phyloP scores from a whole-genome alignment of 2,797 vertebrate genomes.

The Alfaro cultratus region DNA sequence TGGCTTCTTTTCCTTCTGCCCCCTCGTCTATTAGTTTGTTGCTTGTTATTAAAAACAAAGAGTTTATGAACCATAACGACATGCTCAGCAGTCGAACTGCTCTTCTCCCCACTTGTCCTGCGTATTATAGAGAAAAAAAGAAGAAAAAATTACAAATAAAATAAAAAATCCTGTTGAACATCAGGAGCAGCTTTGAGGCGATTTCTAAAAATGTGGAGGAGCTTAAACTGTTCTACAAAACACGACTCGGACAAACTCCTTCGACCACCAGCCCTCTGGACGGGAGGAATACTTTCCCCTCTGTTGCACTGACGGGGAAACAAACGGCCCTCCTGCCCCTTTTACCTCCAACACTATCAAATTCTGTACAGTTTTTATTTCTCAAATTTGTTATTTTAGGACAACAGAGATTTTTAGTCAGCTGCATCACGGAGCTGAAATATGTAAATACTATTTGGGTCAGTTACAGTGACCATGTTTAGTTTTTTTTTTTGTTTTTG shows the following conservation, averaged over 20 bases:
- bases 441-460: slow-evolving; percentile 92
- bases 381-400: slow-evolving; percentile 84
- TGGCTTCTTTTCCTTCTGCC: slow-evolving; percentile 19
- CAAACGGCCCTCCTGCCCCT: slow-evolving; percentile 60
- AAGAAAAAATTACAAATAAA: slow-evolving; percentile 4
- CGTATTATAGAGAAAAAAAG: slow-evolving; percentile 14
- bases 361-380: slow-evolving; percentile 83
- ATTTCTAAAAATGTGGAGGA: slow-evolving; percentile 57
- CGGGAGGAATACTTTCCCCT: slow-evolving; percentile 73
- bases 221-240: slow-evolving; percentile 52
- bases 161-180: slow-evolving; percentile 32
- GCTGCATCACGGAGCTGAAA: slow-evolving; percentile 82
- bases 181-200: slow-evolving; percentile 46
- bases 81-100: slow-evolving; percentile 57
- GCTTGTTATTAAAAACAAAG: slow-evolving; percentile 70
- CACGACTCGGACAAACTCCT: slow-evolving; percentile 66
- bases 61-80: slow-evolving; percentile 68
- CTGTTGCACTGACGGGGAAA: slow-evolving; percentile 58
- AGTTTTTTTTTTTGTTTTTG: slow-evolving; percentile 80
- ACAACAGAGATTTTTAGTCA: slow-evolving; percentile 83
- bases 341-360: slow-evolving; percentile 72
- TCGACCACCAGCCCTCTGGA: slow-evolving; percentile 69
- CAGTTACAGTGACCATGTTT: slow-evolving; percentile 91
- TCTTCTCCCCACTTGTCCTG: slow-evolving; percentile 22
- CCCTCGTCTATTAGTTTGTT: slow-evolving; percentile 64